phyloP scores from a whole-genome alignment of 2,797 vertebrate species.

The Antrozous pallidus region DNA sequence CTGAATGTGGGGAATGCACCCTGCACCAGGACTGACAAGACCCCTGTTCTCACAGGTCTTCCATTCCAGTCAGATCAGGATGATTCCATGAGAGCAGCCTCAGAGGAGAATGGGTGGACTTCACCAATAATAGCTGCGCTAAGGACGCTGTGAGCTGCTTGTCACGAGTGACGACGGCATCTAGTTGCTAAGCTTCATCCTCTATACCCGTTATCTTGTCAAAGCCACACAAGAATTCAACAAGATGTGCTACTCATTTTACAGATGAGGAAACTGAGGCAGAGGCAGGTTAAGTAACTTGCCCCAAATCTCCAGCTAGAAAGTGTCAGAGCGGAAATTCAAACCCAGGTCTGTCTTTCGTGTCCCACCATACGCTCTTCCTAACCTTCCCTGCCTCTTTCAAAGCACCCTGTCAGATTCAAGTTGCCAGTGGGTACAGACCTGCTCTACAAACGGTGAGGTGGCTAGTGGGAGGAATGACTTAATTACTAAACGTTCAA shows the following conservation, averaged over 20 bases:
- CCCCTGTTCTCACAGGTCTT: background rate
- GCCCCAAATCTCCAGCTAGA: background rate
- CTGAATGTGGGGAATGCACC: background rate
- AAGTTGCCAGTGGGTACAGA: background rate
- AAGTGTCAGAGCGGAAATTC: background rate
- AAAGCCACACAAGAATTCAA: background rate
- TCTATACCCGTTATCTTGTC: accelerated
- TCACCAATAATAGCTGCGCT: background rate
- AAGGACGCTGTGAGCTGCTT: background rate
- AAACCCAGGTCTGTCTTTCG: background rate
- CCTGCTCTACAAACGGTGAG: background rate
- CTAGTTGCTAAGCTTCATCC: background rate
- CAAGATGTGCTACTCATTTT: background rate
- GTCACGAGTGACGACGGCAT: background rate
- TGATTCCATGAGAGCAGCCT: background rate
- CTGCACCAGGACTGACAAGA: background rate
- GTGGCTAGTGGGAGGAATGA: background rate
- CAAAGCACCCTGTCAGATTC: background rate
- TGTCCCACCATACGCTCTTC: background rate
- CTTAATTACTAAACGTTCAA: background rate
- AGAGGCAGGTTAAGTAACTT: background rate
- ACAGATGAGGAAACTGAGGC: background rate
- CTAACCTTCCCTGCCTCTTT: background rate
- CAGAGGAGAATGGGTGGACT: background rate
- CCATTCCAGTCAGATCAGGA: background rate